Evolutionary conservation across 92 coral and sea anemone genomes (phyloP), one percentile per base, ranked within the genome.

Genomic region (Bergia puertoricense): DNA sequence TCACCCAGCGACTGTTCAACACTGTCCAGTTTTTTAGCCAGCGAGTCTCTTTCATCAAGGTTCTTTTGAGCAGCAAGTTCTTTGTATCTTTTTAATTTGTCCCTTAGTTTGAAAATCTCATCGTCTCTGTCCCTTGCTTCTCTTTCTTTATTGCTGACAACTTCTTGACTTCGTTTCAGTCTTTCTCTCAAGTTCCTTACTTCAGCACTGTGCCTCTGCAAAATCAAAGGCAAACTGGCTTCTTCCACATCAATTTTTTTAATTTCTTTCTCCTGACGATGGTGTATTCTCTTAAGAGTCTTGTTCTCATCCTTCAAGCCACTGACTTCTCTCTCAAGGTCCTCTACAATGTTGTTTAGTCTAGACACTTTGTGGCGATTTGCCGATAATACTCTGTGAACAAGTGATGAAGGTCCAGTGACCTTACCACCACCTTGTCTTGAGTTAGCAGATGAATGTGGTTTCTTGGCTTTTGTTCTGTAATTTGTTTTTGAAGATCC

Each of bases 121-220:
- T 72, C 82, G 57, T 97, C 99, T 62, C 90, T 91, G 15, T 89
- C 93, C 15, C 85, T 90, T 0, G 98, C 85, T 73, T 97, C 98
- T 78, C 81, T 92, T 43, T 97, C 99, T 72, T 96, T 96, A 78
- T 74, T 90, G 39, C 74, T 59, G 59, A 93, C 81, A 36, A 90
- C 82, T 2, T 91, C 94, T 75, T 97, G 98, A 81, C 92, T 92
- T 81, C 91, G 86, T 45, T 93, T 89, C 20, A 94, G 77, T 80
- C 97, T 81, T 76, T 97, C 96, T 16, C 96, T 91, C 43, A 94
- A 77, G 23, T 95, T 92, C 40, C 94, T 89, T 88, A 96, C 90
- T 83, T 97, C 99, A 5, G 98, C 94, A 81, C 98, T 95, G 90
- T 97, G 99, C 51, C 98, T 90, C 54, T 92, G 93, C 45, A 97